phyloP scores from a whole-genome alignment of 64 coral and sea anemone species.

The Catalaphyllia jardinei region DNA sequence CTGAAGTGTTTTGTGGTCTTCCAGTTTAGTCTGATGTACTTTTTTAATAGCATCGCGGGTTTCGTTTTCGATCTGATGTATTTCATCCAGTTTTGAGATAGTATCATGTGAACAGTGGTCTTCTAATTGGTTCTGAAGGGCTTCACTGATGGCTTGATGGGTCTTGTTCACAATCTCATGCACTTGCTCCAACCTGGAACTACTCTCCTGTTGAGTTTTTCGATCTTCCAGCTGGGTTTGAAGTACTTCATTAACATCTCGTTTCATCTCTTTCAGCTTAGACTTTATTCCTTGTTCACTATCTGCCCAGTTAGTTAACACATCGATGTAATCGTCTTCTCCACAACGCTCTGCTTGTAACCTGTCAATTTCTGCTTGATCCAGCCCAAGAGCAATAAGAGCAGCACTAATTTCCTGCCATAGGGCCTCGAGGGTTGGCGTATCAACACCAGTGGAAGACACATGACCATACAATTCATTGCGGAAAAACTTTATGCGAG shows the following conservation, averaged over 20 bases:
- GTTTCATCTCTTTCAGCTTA: background rate
- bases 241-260: background rate
- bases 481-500: constrained; percentile 63
- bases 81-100: too few relatives aligned
- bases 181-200: background rate
- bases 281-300: background rate
- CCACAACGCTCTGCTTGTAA: background rate
- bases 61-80: too few relatives aligned
- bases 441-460: constrained; percentile 16
- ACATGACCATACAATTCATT: constrained; percentile 65
- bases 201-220: background rate
- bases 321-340: background rate
- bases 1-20: background rate
- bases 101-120: too few relatives aligned
- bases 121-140: too few relatives aligned
- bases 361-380: constrained; percentile 13
- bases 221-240: background rate
- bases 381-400: constrained; percentile 27
- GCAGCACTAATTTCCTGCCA: constrained; percentile 65
- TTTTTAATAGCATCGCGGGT: background rate
- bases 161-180: too few relatives aligned
- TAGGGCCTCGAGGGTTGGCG: constrained; percentile 23
- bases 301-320: background rate
- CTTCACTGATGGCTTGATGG: too few relatives aligned
- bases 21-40: background rate